Evolutionary conservation across 2,113 vertebrate genomes (phyloP), one percentile per base, ranked within the genome.

Genomic region (Gymnarchus niloticus): DNA sequence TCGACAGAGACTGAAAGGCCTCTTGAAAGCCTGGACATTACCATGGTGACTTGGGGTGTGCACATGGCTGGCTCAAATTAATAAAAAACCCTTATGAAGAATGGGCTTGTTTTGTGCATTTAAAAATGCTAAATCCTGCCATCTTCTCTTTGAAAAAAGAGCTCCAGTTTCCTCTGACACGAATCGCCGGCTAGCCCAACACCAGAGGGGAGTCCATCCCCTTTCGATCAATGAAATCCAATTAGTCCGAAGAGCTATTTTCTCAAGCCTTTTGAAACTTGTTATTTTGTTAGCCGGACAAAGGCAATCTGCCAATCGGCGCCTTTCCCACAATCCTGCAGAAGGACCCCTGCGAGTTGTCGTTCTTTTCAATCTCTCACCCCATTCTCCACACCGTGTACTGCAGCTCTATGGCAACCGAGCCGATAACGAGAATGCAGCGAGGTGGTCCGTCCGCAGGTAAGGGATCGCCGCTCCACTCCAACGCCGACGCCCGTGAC

Each of bases 211-310:
- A 54, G 51, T 82, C 49, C 25, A 19, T 82, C 80, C 56, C 33
- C n/a, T 54, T 82, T 54, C 25, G 17, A 82, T 82, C 80, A 82
- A 82, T 51, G 28, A 54, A 82, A 82, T 54, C 80, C 80, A 54
- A 52, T 82, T 82, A 82, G 80, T 33, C 12, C 49, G 37, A 54
- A 52, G 49, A 54, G 25, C 17, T 25, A 33, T 82, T 52, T 52
- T 33, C 28, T 19, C 23, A 1, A 82, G 80, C 51, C 80, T 33
- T 54, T 56, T 14, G 5, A 48, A n/a, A 78, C 17, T 78, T 48
- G 76, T 73, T 41, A 41, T 73, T 73, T 73, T 41, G 65, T 73
- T 73, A 73, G 14, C 14, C 14, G 33, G n/a, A 51, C 8, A 81
- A 82, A 82, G 51, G 51, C n/a, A 48, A n/a, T 44, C 19, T n/a